Evolutionary conservation across 2,797 vertebrate species (phyloP).

Genomic region (Coendou prehensilis): DNA sequence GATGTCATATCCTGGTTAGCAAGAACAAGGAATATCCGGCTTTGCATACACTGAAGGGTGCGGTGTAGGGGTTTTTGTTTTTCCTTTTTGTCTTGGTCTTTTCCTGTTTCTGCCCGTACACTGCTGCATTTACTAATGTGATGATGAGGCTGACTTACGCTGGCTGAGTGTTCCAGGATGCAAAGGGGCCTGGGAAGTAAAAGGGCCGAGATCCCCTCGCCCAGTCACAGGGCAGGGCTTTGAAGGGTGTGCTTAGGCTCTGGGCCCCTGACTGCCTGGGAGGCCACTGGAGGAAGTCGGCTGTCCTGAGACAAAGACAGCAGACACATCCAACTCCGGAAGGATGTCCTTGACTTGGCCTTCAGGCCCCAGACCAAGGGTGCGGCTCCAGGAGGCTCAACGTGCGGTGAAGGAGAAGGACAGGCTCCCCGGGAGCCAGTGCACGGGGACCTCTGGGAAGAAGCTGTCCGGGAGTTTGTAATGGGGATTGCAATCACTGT

Average conservation of each 20-base stretch:
- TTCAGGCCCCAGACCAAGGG: background rate
- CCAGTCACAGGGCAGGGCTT: slow-evolving; percentile 26
- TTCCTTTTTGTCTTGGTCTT: slow-evolving; percentile 79
- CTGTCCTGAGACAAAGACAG: slow-evolving; percentile 49
- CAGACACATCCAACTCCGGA: background rate
- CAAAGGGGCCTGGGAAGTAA: slow-evolving; percentile 71
- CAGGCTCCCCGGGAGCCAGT: background rate
- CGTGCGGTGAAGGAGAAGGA: background rate
- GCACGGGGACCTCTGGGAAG: background rate
- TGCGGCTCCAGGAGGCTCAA: background rate
- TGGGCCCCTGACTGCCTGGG: background rate
- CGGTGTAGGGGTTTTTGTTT: slow-evolving; percentile 62
- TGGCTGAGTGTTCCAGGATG: slow-evolving; percentile 71
- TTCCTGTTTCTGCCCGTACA: slow-evolving; percentile 87
- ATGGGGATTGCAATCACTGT: no score
- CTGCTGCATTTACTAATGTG: slow-evolving; percentile 82
- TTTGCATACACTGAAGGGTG: slow-evolving; percentile 71
- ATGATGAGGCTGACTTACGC: slow-evolving; percentile 81
- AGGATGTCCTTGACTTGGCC: slow-evolving; percentile 50
- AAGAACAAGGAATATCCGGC: slow-evolving; percentile 83
- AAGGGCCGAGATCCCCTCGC: background rate
- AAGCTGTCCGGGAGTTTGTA: background rate
- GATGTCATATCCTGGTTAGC: slow-evolving; percentile 85
- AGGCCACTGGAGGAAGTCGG: slow-evolving; percentile 11
- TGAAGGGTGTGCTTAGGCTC: slow-evolving; percentile 36